Base-by-base conservation (phyloP, 2,888 invertebrate species). In the Phymatocera aterrima region DNA sequence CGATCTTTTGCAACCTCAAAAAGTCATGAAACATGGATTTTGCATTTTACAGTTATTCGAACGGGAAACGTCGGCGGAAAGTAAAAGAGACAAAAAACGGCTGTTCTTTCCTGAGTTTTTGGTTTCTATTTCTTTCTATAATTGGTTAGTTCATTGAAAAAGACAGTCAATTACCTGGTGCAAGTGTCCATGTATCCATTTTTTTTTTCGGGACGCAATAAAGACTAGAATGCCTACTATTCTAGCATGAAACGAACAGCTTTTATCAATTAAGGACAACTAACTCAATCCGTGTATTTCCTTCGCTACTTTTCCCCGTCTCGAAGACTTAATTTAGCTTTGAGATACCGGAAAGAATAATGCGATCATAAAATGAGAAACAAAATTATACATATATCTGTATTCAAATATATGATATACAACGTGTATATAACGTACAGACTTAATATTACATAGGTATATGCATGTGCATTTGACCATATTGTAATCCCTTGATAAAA, bases 271-370 rank as follows among this genome's bases (percentile, higher is more conserved):
- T 68, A 68, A 1, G 46, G 46, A 46, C 46, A 10, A 28, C 24
- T 24, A 46, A 46, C 46, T 43, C 24, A 43, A 21, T 15, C 46
- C 28, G 18, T 46, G 24, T 43, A 43, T 68, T 43, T 43, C 18
- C 15, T 3, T 68, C 46, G 21, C 43, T 68, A 68, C 18, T 12
- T 10, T 46, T 46, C 6, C 34, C 43, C 12, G 43, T 18, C 10
- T 18, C 6, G n/a, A 64, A 0, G 61, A 18, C 5, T 4, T 10
- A 3, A n/a, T 2, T 6, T 6, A 4, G 43, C 3, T 43, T 43
- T 15, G 40, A 43, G n/a, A n/a, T n/a, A n/a, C 24, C 65, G 65
- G 43, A 43, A 65, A 65, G 43, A 43, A 65, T 65, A 65, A 65
- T 65, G 65, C 6, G 21, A 24, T 24, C 24, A 12, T 31, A 34